Base-by-base conservation (phyloP, 2,113 vertebrate species). In the Chaetodon auriga region DNA sequence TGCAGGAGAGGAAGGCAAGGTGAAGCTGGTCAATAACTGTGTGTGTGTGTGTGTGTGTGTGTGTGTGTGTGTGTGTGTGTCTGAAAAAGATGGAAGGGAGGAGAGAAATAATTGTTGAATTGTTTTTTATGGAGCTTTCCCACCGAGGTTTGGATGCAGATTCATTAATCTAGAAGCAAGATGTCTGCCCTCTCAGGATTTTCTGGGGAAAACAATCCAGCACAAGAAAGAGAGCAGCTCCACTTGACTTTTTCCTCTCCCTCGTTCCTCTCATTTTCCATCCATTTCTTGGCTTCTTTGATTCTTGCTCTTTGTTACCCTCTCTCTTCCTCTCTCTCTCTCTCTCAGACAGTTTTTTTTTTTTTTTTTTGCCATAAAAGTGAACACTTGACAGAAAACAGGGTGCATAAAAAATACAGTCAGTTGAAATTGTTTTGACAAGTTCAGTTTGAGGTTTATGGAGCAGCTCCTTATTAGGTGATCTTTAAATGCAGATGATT, bases 131-230 rank as follows among this genome's bases (percentile, higher is more conserved):
- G 48, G 63, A 62, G 64, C 30, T 82, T 82, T 82, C 23, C 75
- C 81, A 11, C 0, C 69, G 83, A 82, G 48, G 84, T 55, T 72
- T 71, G 21, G 64, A 77, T 81, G 70, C 75, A 74, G 78, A 87
- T 89, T 83, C 79, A 90, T 90, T 86, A 74, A 88, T 86, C 81
- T 80, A 65, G 87, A 83, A 88, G 75, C 60, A 80, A 75, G 61
- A 80, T 77, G 51, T 79, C 30, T 57, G 23, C 61, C 63, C 64
- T 85, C 78, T 69, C 21, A 78, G 78, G 76, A 69, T 73, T 58
- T 80, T 62, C 64, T 41, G 41, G 6, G 55, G 66, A 51, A 73
- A 86, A 81, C 60, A 72, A 64, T 58, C 30, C 71, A 72, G 36
- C 25, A 18, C 3, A 10, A n/a, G 19, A 19, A 62, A 46, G 25